These are phyloP conservation scores for Neolamprologus modestus DNA, from an alignment of 2,113 vertebrate species.

Conservation along the genomic window DNA sequence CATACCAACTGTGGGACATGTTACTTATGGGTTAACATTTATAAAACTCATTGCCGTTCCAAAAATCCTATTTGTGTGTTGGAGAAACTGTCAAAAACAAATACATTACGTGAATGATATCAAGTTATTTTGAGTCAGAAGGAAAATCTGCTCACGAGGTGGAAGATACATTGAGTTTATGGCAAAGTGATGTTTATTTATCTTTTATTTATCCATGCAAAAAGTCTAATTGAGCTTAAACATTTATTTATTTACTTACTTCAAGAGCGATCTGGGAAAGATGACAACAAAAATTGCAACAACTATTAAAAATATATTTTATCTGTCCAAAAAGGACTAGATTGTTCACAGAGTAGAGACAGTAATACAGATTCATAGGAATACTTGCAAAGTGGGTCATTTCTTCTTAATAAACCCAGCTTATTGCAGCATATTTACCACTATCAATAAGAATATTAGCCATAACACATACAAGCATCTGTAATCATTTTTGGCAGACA, in stretches of 20 bases:
- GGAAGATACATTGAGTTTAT: not conserved
- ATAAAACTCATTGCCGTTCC: not conserved
- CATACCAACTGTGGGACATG: not conserved
- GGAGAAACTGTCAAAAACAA: not conserved
- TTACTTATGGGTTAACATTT: not conserved
- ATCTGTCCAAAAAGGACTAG: not conserved
- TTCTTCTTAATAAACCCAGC: not conserved
- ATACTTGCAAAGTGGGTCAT: not conserved
- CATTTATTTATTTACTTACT: not conserved
- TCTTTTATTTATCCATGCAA: not conserved
- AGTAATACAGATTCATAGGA: not conserved
- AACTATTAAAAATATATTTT: not conserved
- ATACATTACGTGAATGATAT: not conserved
- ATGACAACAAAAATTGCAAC: not conserved
- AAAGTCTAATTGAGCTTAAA: not conserved
- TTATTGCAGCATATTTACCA: not conserved
- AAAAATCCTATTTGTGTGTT: not conserved
- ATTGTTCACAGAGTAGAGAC: not conserved
- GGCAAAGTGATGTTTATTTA: not conserved
- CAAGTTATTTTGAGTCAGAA: not conserved
- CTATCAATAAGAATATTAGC: not conserved
- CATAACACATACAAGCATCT: not conserved
- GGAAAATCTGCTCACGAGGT: not conserved
- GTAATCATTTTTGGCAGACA: not conserved
- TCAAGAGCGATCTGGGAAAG: not conserved